A percentile compares a stretch with the other conserved stretches of the same genome.
phyloP scores from a whole-genome alignment of 1,140 invertebrate species.

The Drosophila truncata region DNA sequence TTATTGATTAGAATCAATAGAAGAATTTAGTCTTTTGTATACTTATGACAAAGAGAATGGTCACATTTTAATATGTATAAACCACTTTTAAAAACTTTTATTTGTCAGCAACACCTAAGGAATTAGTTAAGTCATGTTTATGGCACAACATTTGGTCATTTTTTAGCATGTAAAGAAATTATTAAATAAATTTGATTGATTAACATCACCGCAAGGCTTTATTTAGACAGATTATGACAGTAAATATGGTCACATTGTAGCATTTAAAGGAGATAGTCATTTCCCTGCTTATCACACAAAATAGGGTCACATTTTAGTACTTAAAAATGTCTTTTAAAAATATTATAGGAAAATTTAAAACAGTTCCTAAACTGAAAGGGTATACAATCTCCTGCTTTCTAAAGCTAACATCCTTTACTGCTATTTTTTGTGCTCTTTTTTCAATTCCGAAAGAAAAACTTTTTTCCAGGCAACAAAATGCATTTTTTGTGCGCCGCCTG shows the following conservation, averaged over 20 bases:
- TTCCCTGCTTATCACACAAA: background rate
- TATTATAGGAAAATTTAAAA: background rate
- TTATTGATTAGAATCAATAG: background rate
- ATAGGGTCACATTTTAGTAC: background rate
- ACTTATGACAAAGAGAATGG: too few relatives aligned
- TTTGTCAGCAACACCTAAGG: too few relatives aligned
- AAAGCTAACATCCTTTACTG: background rate
- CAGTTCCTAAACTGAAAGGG: background rate
- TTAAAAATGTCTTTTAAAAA: background rate
- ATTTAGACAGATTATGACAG: too few relatives aligned
- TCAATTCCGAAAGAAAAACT: constrained; percentile 34
- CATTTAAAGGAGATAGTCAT: too few relatives aligned
- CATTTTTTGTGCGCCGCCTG: constrained; percentile 77
- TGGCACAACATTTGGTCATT: background rate
- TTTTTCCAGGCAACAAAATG: constrained; percentile 76
- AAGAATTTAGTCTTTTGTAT: background rate
- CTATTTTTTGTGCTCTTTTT: constrained; percentile 26
- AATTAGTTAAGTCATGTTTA: too few relatives aligned
- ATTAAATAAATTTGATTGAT: background rate
- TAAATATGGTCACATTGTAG: background rate
- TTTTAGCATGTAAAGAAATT: background rate
- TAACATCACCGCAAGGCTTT: background rate
- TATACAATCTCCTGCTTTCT: background rate
- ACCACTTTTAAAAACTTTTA: background rate
- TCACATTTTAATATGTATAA: background rate